Evolutionary conservation across 2,113 vertebrate species (phyloP), one percentile per base, ranked within the genome.

Genomic region (Eclectus roratus): DNA sequence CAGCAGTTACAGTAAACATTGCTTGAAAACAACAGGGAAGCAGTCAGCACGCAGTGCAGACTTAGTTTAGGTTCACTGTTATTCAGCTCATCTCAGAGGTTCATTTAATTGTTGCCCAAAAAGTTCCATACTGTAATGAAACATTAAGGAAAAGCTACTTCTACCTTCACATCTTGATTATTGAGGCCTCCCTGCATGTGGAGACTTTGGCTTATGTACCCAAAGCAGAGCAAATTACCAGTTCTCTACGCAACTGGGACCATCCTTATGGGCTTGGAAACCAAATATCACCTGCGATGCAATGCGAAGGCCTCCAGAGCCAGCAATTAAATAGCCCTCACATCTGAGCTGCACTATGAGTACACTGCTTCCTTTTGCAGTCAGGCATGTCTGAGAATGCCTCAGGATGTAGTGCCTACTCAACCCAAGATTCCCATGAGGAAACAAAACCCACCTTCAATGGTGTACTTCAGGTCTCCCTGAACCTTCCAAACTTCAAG

Each of bases 1-100:
- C 94, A 70, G 53, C 89, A 94, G 96, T 80, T 85, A 77, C 87
- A 84, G 88, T 53, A 89, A 94, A 41, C 16, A 13, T 80, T 29
- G 61, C 91, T 91, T 86, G 66, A 79, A 94, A 96, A 96, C 93
- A 96, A 88, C 84, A 93, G 93, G 94, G 92, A 85, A 24, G 80
- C 93, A 60, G 13, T 92, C 85, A 74, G 85, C 95, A 82, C 3
- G 10, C 53, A 83, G 91, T 10, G 10, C 60, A 86, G 83, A 69
- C 81, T 96, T 94, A 76, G 79, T 86, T 96, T 64, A 83, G 85
- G 86, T 91, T 95, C 92, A 66, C 93, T 19, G 14, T 91, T 97
- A 88, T 64, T 94, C 93, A 64, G 91, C 94, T 96, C 80, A 73
- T 95, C 79, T 91, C 89, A 79, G 82, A 92, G 92, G 85, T 91